Evolutionary conservation across 2,797 vertebrate species (phyloP).

Genomic region (Enteromius thamalakanensis): DNA sequence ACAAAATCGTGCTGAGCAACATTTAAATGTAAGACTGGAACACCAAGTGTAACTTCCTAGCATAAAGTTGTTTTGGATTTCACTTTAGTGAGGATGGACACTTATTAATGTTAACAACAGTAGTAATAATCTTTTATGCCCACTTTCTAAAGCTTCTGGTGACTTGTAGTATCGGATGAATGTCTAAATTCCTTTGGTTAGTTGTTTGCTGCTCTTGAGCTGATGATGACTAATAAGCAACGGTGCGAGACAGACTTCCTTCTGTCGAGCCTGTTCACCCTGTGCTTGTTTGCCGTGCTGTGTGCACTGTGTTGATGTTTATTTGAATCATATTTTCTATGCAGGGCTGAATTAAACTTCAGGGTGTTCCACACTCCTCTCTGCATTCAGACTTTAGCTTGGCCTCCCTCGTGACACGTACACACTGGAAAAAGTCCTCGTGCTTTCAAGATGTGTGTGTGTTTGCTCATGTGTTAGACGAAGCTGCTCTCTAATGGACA

Average conservation of each 20-base stretch:
- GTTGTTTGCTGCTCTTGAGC: neutral
- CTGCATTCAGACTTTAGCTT: neutral
- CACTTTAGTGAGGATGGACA: too few relatives aligned
- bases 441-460: neutral
- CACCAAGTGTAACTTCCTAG: neutral
- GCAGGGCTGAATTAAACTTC: neutral
- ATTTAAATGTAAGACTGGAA: neutral
- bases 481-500: conserved; percentile 44
- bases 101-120: neutral
- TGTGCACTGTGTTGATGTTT: neutral
- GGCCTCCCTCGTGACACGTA: neutral
- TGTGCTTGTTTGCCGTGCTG: neutral
- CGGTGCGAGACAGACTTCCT: neutral
- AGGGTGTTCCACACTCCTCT: conserved; percentile 34
- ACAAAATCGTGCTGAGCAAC: too few relatives aligned
- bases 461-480: neutral
- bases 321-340: conserved; percentile 25
- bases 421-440: neutral
- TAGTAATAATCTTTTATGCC: neutral
- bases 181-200: neutral
- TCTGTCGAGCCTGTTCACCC: neutral
- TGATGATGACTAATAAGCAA: neutral
- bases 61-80: neutral
- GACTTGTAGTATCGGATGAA: neutral
- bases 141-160: neutral